These are phyloP conservation scores for Lordiphosa collinella DNA, from an alignment of 1,140 invertebrate genomes.

Conservation along the genomic window DNA sequence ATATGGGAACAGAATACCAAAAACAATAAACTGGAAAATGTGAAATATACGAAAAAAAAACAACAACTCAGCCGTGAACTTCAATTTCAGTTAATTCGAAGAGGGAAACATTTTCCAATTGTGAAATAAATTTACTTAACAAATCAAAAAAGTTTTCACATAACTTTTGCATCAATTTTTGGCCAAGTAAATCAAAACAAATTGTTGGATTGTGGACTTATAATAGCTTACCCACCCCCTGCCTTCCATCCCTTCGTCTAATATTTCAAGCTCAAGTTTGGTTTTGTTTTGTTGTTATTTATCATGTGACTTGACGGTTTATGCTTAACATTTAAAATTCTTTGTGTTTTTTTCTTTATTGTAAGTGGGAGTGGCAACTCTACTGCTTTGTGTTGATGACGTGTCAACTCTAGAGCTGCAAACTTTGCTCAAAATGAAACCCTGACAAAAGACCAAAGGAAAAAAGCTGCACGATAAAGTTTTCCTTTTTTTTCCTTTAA, in stretches of 20 bases:
- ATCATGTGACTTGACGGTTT: conserved; percentile 52
- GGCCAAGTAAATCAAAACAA: conserved; percentile 50
- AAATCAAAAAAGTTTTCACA: conserved; percentile 76
- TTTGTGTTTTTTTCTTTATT: too few species aligned
- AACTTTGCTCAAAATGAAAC: conserved; percentile 66
- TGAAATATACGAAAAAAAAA: conserved; percentile 35
- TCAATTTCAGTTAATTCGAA: conserved; percentile 65
- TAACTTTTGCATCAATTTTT: conserved; percentile 68
- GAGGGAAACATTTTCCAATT: conserved; percentile 38
- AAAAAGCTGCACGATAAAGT: conserved; percentile 59
- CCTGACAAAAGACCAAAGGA: conserved; percentile 28
- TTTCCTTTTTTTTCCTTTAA: conserved; percentile 54
- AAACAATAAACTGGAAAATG: conserved; percentile 31
- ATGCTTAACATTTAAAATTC: conserved; percentile 31
- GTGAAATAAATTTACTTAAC: conserved; percentile 71
- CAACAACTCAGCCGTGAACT: conserved; percentile 25
- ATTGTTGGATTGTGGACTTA: conserved; percentile 50
- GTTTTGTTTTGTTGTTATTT: conserved; percentile 36
- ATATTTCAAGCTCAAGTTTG: conserved; percentile 58
- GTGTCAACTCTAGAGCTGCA: conserved; percentile 69
- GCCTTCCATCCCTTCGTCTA: not conserved
- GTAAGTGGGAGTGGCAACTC: conserved; percentile 13
- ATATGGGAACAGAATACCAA: conserved; percentile 16
- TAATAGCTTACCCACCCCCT: conserved; percentile 15
- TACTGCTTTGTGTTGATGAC: conserved; percentile 65